These are phyloP conservation scores for Labeo calbasu DNA, from an alignment of 2,797 vertebrate species.

Conservation along the genomic window DNA sequence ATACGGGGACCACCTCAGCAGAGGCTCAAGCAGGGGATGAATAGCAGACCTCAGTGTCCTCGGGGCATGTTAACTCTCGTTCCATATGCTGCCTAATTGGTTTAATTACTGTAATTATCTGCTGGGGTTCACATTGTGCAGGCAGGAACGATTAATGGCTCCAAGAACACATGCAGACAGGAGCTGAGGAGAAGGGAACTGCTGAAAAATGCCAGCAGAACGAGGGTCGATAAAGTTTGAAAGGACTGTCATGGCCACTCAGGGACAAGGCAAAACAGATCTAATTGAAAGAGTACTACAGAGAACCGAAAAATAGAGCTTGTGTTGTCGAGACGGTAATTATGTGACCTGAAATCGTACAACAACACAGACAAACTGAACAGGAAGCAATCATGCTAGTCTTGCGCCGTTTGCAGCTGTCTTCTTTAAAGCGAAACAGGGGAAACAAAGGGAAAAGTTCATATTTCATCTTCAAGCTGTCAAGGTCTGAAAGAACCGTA, in stretches of 20 bases:
- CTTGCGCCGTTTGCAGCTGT: conserved; percentile 30
- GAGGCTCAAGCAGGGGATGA: conserved; percentile 62
- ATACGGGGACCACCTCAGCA: conserved; percentile 76
- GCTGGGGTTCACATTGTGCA: conserved; percentile 80
- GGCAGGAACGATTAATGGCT: conserved; percentile 79
- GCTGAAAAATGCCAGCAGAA: conserved; percentile 63
- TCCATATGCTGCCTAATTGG: conserved; percentile 82
- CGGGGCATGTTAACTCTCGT: conserved; percentile 72
- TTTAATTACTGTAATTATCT: conserved; percentile 86
- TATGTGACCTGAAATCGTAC: conserved; percentile 24
- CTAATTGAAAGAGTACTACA: conserved; percentile 40
- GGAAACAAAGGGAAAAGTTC: conserved; percentile 27
- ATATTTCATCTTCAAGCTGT: conserved; percentile 43
- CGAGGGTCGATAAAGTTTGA: conserved; percentile 63
- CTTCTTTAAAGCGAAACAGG: conserved; percentile 35
- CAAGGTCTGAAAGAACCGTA: conserved; percentile 37
- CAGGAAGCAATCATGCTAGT: conserved; percentile 42
- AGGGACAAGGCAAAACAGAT: conserved; percentile 53
- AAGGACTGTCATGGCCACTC: conserved; percentile 65
- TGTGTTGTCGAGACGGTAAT: conserved; percentile 46
- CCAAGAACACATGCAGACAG: conserved; percentile 81
- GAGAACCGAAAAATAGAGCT: conserved; percentile 42
- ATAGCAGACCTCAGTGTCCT: conserved; percentile 73
- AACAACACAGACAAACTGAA: conserved; percentile 43
- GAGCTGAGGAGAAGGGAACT: conserved; percentile 61